Evolutionary conservation across 2,113 vertebrate species (phyloP).

Genomic region (Bujurquina vittata): DNA sequence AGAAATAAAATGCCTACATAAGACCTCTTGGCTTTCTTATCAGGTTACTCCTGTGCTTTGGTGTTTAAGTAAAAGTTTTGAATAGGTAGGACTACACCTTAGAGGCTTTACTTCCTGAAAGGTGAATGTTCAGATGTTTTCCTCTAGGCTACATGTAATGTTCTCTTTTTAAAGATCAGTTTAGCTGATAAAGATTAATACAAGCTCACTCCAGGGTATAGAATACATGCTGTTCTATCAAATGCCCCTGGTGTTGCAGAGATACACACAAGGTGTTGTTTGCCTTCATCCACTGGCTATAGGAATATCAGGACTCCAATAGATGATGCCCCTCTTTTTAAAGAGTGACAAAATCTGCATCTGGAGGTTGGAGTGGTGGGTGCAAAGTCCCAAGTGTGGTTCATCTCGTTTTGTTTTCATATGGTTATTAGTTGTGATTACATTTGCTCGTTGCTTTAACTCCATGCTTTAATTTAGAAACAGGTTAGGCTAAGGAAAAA

Average conservation of each 20-base stretch:
- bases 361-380: neutral
- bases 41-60: neutral
- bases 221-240: slow-evolving; percentile 1
- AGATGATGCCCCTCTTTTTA: neutral
- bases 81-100: neutral
- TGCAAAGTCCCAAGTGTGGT: neutral
- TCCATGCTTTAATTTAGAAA: neutral
- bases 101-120: neutral
- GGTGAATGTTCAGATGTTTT: slow-evolving; percentile 10
- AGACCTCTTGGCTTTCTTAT: neutral
- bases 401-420: neutral
- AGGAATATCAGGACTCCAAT: neutral
- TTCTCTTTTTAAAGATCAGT: neutral
- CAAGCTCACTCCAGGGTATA: neutral
- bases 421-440: neutral
- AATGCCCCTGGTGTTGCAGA: neutral
- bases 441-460: neutral
- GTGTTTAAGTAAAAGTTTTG: neutral
- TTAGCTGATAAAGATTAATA: neutral
- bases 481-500: neutral
- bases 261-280: neutral
- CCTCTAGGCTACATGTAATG: neutral
- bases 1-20: neutral
- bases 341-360: accelerated
- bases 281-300: neutral